phyloP scores from a whole-genome alignment of 1,140 invertebrate genomes.

The Pogonomyrmex californicus region DNA sequence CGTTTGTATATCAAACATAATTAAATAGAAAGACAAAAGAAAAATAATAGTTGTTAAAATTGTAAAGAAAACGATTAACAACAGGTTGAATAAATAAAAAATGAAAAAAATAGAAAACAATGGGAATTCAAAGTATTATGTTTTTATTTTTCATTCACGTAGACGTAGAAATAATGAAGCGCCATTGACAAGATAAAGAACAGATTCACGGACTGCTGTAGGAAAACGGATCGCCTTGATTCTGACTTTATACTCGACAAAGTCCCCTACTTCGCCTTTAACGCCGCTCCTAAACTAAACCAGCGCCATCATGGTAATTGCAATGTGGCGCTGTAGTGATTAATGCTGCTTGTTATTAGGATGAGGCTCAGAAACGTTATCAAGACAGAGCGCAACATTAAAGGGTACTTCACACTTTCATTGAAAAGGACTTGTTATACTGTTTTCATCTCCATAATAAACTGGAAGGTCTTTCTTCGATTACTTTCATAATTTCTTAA shows the following conservation, averaged over 20 bases:
- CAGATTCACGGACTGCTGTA: background rate
- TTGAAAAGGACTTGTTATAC: conserved; percentile 38
- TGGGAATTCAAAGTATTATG: background rate
- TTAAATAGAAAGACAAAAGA: background rate
- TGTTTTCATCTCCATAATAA: conserved; percentile 14
- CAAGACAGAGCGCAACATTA: conserved; percentile 69
- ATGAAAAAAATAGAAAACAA: background rate
- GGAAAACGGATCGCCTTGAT: conserved; percentile 70
- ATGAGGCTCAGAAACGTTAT: conserved; percentile 76
- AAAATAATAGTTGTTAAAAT: background rate
- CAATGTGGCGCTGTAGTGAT: conserved; percentile 77
- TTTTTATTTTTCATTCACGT: background rate
- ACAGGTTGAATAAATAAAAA: background rate
- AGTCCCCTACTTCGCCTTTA: conserved; percentile 36
- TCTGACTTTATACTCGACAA: conserved; percentile 65
- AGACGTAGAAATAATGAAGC: conserved; percentile 38
- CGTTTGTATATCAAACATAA: background rate
- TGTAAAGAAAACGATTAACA: background rate
- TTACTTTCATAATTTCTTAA: background rate
- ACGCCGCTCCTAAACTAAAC: conserved; percentile 64
- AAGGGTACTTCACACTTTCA: conserved; percentile 54
- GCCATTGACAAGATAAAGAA: conserved; percentile 16
- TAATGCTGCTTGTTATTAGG: conserved; percentile 81
- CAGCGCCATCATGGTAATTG: conserved; percentile 80
- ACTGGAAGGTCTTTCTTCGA: background rate